phyloP scores from a whole-genome alignment of 2,113 vertebrate species.

The Lamprologus speciosus region DNA sequence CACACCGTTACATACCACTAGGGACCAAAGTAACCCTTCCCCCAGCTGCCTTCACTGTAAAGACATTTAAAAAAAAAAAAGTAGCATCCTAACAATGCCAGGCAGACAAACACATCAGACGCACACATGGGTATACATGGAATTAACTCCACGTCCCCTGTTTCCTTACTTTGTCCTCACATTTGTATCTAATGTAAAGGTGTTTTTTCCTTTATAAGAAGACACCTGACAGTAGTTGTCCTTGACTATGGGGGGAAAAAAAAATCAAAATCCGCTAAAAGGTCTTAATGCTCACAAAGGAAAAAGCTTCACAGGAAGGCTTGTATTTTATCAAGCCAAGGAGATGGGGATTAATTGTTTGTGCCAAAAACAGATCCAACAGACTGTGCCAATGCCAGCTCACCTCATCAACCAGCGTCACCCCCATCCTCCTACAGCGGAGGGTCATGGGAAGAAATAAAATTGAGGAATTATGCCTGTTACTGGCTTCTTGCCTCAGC shows the following conservation, averaged over 20 bases:
- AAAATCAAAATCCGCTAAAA: background rate
- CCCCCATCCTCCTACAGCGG: slow-evolving; percentile 24
- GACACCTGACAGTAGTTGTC: background rate
- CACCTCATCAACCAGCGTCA: slow-evolving; percentile 35
- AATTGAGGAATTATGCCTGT: slow-evolving; percentile 54
- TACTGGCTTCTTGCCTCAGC: slow-evolving; percentile 47
- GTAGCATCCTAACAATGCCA: background rate
- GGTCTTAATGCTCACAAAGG: slow-evolving; percentile 1
- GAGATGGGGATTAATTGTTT: slow-evolving; percentile 45
- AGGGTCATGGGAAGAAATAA: slow-evolving; percentile 62
- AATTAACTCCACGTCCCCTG: background rate
- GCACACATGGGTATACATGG: background rate
- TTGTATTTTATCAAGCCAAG: slow-evolving; percentile 17
- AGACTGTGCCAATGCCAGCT: slow-evolving; percentile 17
- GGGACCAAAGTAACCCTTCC: slow-evolving; percentile 21
- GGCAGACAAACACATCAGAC: background rate
- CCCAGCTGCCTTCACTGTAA: background rate
- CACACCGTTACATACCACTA: background rate
- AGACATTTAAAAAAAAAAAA: background rate
- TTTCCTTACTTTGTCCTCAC: background rate
- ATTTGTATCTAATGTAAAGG: background rate
- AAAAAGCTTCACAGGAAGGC: slow-evolving; percentile 3
- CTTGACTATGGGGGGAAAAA: background rate
- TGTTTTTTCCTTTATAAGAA: background rate
- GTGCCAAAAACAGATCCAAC: slow-evolving; percentile 32